Percentiles rank a stretch among this genome's conserved stretches.
These are phyloP conservation scores for Rhinopomastus cyanomelas DNA, from an alignment of 2,113 vertebrate species.

Conservation along the genomic window DNA sequence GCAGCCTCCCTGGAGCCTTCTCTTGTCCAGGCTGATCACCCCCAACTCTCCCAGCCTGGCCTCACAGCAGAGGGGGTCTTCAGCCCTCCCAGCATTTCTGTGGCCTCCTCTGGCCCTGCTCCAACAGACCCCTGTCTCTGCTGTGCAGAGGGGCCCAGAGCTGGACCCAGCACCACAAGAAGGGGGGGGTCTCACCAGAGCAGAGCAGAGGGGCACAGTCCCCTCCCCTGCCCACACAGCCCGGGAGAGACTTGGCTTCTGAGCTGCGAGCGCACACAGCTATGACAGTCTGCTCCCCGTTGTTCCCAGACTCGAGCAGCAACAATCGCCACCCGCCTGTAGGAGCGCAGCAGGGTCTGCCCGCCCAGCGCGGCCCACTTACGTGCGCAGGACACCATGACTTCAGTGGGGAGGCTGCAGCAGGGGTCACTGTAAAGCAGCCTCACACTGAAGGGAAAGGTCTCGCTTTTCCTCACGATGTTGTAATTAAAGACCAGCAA, in stretches of 20 bases:
- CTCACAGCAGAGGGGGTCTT: background rate
- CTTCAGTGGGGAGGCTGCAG: conserved; percentile 60
- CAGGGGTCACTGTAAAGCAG: conserved; percentile 62
- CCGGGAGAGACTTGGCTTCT: no score
- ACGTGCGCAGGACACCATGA: conserved; percentile 41
- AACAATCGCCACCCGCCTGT: background rate
- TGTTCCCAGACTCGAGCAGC: background rate
- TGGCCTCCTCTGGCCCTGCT: background rate
- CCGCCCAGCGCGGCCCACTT: background rate
- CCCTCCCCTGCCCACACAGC: no score
- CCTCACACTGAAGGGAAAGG: conserved; percentile 12
- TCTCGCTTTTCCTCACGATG: background rate
- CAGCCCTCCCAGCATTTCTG: background rate
- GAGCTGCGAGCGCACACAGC: no score
- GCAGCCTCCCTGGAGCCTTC: background rate
- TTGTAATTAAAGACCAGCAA: conserved; percentile 69
- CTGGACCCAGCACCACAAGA: no score
- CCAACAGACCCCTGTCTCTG: background rate
- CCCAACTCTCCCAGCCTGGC: background rate
- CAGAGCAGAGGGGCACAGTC: no score
- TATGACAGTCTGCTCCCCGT: background rate
- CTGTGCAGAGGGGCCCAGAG: no score
- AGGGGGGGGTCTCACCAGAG: no score
- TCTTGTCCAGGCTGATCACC: background rate
- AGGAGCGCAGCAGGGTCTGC: fast-evolving